Base-by-base conservation (phyloP, 2,888 invertebrate species). In the Merodon equestris region DNA sequence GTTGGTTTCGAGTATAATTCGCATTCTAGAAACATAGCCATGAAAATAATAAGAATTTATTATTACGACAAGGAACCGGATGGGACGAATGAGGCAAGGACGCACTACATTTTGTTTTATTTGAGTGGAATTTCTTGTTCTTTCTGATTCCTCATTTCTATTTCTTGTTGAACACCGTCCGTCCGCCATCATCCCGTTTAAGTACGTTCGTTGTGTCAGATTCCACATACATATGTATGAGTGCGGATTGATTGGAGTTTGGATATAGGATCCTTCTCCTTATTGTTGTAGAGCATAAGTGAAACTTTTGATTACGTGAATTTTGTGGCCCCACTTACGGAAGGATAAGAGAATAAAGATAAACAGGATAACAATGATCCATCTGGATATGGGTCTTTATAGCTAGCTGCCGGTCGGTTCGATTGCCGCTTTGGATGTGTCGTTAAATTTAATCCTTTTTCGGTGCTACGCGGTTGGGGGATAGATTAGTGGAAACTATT, bases 11-110 rank as follows among this genome's bases (percentile, higher is more conserved):
- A 53, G 63, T 57, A 58, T 50, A n/a, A n/a, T n/a, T n/a, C n/a
- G n/a, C 67, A 61, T 74, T 51, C 60, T 50, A 12, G 17, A 63
- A 48, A 74, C 74, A 68, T 68, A 67, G 51, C 74, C 67, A 74
- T 74, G 68, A 68, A 68, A 74, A 63, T 66, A 68, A 68, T 74
- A 74, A 68, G 56, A 74, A 51, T 74, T 58, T 51, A 7, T 4
- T 4, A 7, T 27, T 27, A 27, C 27, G 27, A 27, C 27, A 27
- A 27, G 27, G 27, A 27, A 7, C 40, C 38, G 36, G 57, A 56
- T 56, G 12, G 50, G 56, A 50, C 4, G 18, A 27, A 40, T 10
- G 47, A 56, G 9, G 42, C 17, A 56, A 13, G 36, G 34, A 56
- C 50, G 44, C 50, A 56, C 56, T 57, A 72, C 72, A 72, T 64